Percentiles rank a stretch among this genome's conserved stretches.
phyloP scores from a whole-genome alignment of 2,888 invertebrate genomes.

The Euphydryas editha region DNA sequence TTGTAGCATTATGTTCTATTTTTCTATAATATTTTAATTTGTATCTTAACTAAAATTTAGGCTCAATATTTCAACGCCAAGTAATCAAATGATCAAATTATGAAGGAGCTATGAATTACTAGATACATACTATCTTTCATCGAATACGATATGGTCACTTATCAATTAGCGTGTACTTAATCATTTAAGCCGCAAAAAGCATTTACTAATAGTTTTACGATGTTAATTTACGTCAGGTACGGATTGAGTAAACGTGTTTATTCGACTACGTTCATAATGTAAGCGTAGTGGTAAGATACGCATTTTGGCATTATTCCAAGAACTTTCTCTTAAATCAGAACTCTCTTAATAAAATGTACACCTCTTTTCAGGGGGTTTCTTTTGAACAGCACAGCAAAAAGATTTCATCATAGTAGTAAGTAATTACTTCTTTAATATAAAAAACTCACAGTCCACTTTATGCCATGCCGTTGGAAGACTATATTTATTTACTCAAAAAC shows the following conservation, averaged over 20 bases:
- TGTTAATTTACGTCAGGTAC: slow-evolving; percentile 58
- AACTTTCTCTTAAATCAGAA: slow-evolving; percentile 57
- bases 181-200: slow-evolving; percentile 43
- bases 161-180: slow-evolving; percentile 44
- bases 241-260: slow-evolving; percentile 61
- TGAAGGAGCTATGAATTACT: slow-evolving; percentile 24
- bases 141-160: slow-evolving; percentile 34
- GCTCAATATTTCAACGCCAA: background rate
- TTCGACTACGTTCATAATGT: slow-evolving; percentile 62
- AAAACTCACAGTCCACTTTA: background rate
- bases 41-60: background rate
- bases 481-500: background rate
- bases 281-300: slow-evolving; percentile 61
- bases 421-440: background rate
- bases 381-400: background rate
- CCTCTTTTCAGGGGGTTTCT: slow-evolving; percentile 8
- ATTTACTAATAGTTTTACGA: slow-evolving; percentile 60
- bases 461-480: background rate
- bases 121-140: slow-evolving; percentile 30
- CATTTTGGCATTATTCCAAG: slow-evolving; percentile 69
- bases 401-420: slow-evolving; percentile 3
- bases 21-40: too few species aligned
- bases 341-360: slow-evolving; percentile 27
- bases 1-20: too few species aligned
- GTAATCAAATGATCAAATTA: slow-evolving; percentile 19